Conservation (phyloP, 2,113 vertebrate genomes). For the Dasyprocta punctata region DNA sequence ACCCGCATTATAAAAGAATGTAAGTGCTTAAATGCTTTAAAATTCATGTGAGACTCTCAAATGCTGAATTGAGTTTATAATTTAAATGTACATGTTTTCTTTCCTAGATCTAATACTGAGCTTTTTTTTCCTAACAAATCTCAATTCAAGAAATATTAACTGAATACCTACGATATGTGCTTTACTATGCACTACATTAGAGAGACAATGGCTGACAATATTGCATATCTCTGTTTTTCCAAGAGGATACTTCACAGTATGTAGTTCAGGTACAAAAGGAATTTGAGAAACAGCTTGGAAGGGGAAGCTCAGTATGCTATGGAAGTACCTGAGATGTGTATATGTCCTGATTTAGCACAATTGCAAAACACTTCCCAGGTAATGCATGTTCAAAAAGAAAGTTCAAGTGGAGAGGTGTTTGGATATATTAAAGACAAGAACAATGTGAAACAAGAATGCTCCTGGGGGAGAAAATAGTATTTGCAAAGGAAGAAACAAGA, state of each 20-base stretch:
- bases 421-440: not conserved
- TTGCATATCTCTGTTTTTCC: not conserved
- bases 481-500: not conserved
- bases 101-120: not conserved
- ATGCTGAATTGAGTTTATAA: not conserved
- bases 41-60: slow-evolving; percentile 13
- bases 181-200: not conserved
- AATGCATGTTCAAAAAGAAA: not conserved
- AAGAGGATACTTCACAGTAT: not conserved
- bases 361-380: not conserved
- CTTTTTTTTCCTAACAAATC: not conserved
- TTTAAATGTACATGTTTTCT: not conserved
- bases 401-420: not conserved
- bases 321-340: not conserved
- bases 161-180: not conserved
- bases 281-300: not conserved
- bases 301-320: not conserved
- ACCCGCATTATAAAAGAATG: not conserved
- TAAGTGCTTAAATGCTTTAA: slow-evolving; percentile 12
- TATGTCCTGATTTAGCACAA: not conserved
- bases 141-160: not conserved
- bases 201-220: not conserved
- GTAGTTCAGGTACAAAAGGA: not conserved
- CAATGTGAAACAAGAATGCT: not conserved
- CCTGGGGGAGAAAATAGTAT: not conserved